Conservation (phyloP, 2,888 invertebrate species). For the Arctia plantaginis region DNA sequence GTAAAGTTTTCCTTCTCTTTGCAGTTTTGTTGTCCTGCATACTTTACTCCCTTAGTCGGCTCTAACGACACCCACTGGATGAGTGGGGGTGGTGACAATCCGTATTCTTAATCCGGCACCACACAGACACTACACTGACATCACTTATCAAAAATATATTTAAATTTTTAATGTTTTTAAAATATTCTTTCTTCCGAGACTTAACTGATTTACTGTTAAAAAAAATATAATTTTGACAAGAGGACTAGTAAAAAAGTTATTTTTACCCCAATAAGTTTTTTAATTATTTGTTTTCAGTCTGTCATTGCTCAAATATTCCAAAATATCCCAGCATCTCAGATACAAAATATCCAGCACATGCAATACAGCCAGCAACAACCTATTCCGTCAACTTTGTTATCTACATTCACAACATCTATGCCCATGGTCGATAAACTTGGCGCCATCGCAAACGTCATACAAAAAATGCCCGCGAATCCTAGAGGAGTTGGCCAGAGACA, state of each 20-base stretch:
- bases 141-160: no score
- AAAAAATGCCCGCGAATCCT: constrained; percentile 49
- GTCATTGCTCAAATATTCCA: constrained; percentile 28
- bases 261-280: not conserved
- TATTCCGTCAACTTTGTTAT: constrained; percentile 24
- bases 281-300: constrained; percentile 31
- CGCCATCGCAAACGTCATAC: constrained; percentile 50
- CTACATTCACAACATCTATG: constrained; percentile 34
- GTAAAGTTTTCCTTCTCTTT: not conserved
- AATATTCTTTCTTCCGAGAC: no score
- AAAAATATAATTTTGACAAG: no score
- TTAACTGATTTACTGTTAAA: no score
- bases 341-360: constrained; percentile 7
- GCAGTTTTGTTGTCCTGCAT: no score
- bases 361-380: constrained; percentile 24
- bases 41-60: no score
- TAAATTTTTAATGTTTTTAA: no score
- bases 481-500: constrained; percentile 45
- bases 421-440: constrained; percentile 53
- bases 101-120: no score
- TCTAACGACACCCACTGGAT: no score
- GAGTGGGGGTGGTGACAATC: no score
- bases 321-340: constrained; percentile 24
- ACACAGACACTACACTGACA: no score
- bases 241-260: not conserved